Base-by-base conservation (phyloP, 2,113 vertebrate species). In the Speoplatyrhinus poulsoni region DNA sequence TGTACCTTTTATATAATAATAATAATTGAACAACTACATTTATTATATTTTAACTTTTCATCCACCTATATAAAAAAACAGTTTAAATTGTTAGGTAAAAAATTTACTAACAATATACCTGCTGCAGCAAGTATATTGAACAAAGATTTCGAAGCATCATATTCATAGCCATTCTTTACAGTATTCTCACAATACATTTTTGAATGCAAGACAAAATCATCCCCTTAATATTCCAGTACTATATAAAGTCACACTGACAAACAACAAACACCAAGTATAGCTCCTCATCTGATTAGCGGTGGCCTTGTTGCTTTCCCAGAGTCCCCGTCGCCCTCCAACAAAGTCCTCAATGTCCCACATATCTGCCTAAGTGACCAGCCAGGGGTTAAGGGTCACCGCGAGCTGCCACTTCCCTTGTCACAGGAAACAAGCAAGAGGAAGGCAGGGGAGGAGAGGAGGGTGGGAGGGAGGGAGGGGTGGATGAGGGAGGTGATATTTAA, bases 331-430 rank as follows among this genome's bases (percentile, higher is more conserved):
- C 82, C 85, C 87, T 83, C 75, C 76, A 62, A 83, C 86, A 86
- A 88, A 89, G 88, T 84, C 82, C 83, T 89, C 81, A 85, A 88
- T 64, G 70, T 82, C 83, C 85, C 82, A 60, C 82, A 77, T 92
- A 94, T 93, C 92, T 93, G 94, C 93, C 94, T 87, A 87, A 87
- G 84, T 89, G 91, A 91, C 89, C 88, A 75, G 76, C 72, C 58
- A 58, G 70, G 83, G 88, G 76, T 89, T 82, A 83, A 60, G 81
- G 91, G 88, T 92, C 86, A 69, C 72, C 46, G 62, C 58, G 73
- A 87, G 76, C 91, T 91, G 90, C 89, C 91, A 90, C 89, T 87
- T 91, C 83, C 87, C 84, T 85, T 91, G 88, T 92, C 91, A 91
- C 73, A 83, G 78, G 84, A 87, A 89, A 88, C 85, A 89, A 91